A percentile compares a stretch with the other conserved stretches of the same genome.
phyloP scores from a whole-genome alignment of 2,888 invertebrate genomes.

The Cataglyphis albicans region DNA sequence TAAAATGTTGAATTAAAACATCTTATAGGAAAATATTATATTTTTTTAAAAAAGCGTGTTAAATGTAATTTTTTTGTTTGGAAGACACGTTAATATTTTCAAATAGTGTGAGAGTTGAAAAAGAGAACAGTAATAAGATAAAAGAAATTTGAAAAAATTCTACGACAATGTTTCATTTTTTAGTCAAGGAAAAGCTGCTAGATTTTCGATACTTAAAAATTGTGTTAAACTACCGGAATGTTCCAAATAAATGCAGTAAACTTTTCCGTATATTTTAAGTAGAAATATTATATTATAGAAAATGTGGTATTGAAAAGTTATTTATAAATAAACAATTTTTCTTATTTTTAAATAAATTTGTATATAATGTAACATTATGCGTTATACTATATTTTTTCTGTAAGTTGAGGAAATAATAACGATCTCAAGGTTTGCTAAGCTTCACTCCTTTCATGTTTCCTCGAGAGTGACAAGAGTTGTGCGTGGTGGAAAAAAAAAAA shows the following conservation, averaged over 20 bases:
- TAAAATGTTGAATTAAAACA: background rate
- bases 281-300: conserved; percentile 6
- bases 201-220: background rate
- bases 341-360: conserved; percentile 6
- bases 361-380: background rate
- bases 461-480: conserved; percentile 26
- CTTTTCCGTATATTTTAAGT: background rate
- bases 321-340: background rate
- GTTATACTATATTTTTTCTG: conserved; percentile 19
- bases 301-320: background rate
- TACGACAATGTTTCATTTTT: background rate
- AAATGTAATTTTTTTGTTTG: background rate
- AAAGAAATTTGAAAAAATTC: conserved; percentile 18
- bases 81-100: background rate
- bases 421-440: conserved; percentile 33
- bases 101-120: background rate
- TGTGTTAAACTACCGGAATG: background rate
- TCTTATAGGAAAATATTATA: background rate
- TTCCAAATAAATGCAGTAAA: background rate
- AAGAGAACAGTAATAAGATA: background rate
- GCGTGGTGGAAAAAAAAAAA: conserved; percentile 33
- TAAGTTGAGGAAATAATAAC: conserved; percentile 22
- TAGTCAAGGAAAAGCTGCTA: conserved; percentile 10
- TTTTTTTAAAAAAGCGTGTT: background rate
- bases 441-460: background rate